These are phyloP conservation scores for Parthenolecanium corni DNA, from an alignment of 2,888 invertebrate genomes.

Conservation along the genomic window DNA sequence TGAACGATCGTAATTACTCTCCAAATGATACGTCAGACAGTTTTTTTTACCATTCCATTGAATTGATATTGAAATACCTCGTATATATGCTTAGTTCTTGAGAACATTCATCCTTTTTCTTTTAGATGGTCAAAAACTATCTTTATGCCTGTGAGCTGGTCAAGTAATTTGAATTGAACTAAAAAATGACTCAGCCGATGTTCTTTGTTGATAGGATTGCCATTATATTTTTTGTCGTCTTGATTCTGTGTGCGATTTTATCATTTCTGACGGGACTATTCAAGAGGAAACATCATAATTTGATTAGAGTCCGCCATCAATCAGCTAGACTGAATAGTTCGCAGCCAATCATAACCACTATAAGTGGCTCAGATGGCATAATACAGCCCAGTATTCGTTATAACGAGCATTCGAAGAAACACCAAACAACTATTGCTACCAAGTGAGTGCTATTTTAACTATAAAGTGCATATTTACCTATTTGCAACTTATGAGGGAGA, in stretches of 20 bases:
- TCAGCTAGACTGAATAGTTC: constrained; percentile 32
- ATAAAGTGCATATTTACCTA: too few species aligned
- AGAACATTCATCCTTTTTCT: too few species aligned
- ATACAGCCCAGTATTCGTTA: constrained; percentile 34
- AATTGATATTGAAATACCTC: too few species aligned
- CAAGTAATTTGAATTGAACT: too few species aligned
- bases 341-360: constrained; percentile 30
- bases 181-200: too few species aligned
- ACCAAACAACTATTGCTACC: background rate
- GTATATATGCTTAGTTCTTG: too few species aligned
- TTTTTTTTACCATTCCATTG: too few species aligned
- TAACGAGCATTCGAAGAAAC: background rate
- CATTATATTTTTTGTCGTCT: constrained; percentile 33
- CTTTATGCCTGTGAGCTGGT: too few species aligned
- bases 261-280: constrained; percentile 34
- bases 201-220: constrained; percentile 33
- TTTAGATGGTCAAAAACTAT: too few species aligned
- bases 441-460: background rate
- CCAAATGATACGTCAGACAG: too few species aligned
- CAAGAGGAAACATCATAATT: constrained; percentile 34
- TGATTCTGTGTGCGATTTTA: constrained; percentile 34
- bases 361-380: constrained; percentile 35
- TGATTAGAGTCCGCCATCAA: constrained; percentile 34
- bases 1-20: too few species aligned
- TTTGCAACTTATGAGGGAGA: background rate